Percentiles rank a stretch among this genome's conserved stretches.
These are phyloP conservation scores for Botia almorhae DNA, from an alignment of 2,797 vertebrate species.

Conservation along the genomic window DNA sequence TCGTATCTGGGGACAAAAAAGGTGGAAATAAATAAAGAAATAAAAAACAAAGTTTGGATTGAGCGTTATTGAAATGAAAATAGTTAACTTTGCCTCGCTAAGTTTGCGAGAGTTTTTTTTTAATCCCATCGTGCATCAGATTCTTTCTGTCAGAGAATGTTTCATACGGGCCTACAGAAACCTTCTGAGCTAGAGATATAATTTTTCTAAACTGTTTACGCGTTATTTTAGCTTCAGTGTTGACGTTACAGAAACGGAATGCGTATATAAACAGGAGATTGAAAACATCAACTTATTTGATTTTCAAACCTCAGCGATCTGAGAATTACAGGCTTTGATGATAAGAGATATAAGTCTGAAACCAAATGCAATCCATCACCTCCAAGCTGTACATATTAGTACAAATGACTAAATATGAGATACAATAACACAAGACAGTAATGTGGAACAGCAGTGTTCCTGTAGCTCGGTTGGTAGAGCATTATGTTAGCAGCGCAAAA, in stretches of 20 bases:
- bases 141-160: conserved; percentile 13
- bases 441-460: too few relatives aligned
- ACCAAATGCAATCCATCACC: conserved; percentile 37
- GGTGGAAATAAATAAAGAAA: conserved; percentile 40
- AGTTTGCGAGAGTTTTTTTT: conserved; percentile 28
- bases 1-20: conserved; percentile 54
- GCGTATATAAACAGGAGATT: conserved; percentile 23
- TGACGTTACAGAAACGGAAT: conserved; percentile 19
- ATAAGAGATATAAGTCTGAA: conserved; percentile 26
- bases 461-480: too few relatives aligned
- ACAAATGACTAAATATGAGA: conserved; percentile 29
- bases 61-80: conserved; percentile 50
- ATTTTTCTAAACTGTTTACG: conserved; percentile 6
- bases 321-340: conserved; percentile 9
- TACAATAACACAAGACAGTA: conserved; percentile 18
- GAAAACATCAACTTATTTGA: conserved; percentile 35
- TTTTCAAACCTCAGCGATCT: conserved; percentile 28
- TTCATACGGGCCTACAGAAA: conserved; percentile 9
- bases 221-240: conserved; percentile 3
- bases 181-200: not conserved
- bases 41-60: conserved; percentile 50
- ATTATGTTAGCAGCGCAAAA: too few relatives aligned
- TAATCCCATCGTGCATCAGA: conserved; percentile 4
- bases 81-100: conserved; percentile 26
- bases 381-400: conserved; percentile 26